A percentile compares a stretch with the other conserved stretches of the same genome.
Conservation (phyloP, 2,113 vertebrate species). For the Arvicanthis niloticus region DNA sequence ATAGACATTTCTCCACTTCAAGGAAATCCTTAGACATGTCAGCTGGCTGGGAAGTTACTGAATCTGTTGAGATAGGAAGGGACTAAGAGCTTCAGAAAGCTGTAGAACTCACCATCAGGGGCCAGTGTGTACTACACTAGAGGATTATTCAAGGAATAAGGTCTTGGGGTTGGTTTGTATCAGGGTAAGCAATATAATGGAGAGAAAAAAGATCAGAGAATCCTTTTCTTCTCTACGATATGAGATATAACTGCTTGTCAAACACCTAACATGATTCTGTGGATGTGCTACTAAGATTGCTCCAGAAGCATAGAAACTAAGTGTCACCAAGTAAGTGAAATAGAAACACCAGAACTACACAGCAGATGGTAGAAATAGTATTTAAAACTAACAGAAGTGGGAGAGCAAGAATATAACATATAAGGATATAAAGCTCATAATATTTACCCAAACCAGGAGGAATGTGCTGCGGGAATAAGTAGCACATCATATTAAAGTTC, state of each 20-base stretch:
- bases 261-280: background rate
- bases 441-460: conserved; percentile 39
- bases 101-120: background rate
- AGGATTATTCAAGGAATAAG: background rate
- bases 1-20: background rate
- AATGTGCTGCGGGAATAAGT: background rate
- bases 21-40: background rate
- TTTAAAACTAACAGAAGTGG: conserved; percentile 45
- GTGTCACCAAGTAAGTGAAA: background rate
- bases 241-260: background rate
- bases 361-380: conserved; percentile 27
- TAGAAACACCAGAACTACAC: background rate
- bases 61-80: background rate
- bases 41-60: background rate
- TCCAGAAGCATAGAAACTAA: conserved; percentile 4
- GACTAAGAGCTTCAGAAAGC: background rate
- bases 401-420: conserved; percentile 39
- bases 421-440: conserved; percentile 28
- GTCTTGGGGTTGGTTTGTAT: background rate
- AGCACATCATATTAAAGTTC: background rate
- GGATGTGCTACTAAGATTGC: background rate
- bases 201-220: background rate
- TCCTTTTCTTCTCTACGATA: background rate
- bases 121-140: background rate
- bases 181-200: background rate